Conservation (phyloP, 2,113 vertebrate species). For the Megalops atlanticus region DNA sequence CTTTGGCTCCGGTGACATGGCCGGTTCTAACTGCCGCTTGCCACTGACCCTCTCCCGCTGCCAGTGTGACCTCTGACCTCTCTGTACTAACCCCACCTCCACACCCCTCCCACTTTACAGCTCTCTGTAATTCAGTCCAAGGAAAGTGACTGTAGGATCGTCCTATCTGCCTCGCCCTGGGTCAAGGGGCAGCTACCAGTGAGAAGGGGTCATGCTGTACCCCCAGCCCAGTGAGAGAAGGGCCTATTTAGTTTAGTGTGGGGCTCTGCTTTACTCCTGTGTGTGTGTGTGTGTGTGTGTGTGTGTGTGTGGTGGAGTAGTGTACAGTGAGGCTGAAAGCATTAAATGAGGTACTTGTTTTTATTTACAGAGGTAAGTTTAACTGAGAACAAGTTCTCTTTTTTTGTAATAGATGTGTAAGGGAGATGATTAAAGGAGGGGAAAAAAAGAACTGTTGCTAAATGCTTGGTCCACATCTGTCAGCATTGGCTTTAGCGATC, state of each 20-base stretch:
- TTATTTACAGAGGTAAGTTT: too few species aligned
- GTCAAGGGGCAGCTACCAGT: neutral
- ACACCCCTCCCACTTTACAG: neutral
- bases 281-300: neutral
- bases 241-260: neutral
- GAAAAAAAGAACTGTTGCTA: too few species aligned
- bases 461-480: too few species aligned
- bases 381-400: too few species aligned
- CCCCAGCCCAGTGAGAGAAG: neutral
- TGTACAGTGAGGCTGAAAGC: neutral
- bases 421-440: too few species aligned
- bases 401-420: too few species aligned
- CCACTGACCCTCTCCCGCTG: constrained; percentile 49
- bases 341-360: neutral
- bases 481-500: too few species aligned
- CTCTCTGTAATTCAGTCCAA: neutral
- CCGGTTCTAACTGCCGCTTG: constrained; percentile 50
- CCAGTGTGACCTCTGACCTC: constrained; percentile 25
- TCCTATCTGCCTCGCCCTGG: neutral
- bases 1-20: neutral
- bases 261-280: neutral
- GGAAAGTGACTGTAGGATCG: too few species aligned
- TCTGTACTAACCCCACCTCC: constrained; percentile 41
- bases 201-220: too few species aligned
- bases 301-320: constrained; percentile 24